phyloP scores from a whole-genome alignment of 2,888 invertebrate species.

The Harpalus rufipes region DNA sequence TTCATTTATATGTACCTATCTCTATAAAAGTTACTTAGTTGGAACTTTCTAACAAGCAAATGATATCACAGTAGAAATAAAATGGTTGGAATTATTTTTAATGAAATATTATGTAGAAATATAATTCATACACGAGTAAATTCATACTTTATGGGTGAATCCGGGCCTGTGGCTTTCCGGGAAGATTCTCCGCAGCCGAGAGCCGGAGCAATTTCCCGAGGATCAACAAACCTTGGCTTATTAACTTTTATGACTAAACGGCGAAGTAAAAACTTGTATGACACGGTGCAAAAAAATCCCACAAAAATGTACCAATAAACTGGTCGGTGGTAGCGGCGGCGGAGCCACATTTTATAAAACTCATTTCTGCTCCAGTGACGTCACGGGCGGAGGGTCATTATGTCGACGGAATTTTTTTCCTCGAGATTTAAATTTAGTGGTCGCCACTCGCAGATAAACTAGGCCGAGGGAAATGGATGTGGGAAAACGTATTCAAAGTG shows the following conservation, averaged over 20 bases:
- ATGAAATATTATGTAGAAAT: conserved; percentile 32
- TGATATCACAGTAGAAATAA: no score
- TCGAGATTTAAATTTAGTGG: conserved; percentile 60
- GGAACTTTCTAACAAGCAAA: conserved; percentile 13
- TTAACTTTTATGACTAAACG: conserved; percentile 74
- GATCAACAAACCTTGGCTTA: conserved; percentile 74
- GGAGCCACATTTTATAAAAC: conserved; percentile 67
- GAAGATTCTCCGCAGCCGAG: conserved; percentile 36
- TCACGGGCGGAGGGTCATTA: conserved; percentile 33
- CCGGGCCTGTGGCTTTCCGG: conserved; percentile 11
- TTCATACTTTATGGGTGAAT: conserved; percentile 30
- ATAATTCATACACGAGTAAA: conserved; percentile 42
- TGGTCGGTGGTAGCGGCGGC: conserved; percentile 22
- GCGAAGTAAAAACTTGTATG: conserved; percentile 70
- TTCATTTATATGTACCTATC: neutral
- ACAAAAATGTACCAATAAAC: conserved; percentile 68
- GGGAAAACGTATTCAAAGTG: conserved; percentile 7
- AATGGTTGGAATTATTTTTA: conserved; percentile 39
- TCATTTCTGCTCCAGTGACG: conserved; percentile 62
- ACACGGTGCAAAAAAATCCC: conserved; percentile 68
- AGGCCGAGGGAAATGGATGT: conserved; percentile 16
- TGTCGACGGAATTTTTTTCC: conserved; percentile 49
- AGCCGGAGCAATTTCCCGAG: conserved; percentile 72
- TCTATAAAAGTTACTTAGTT: neutral
- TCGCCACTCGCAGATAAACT: conserved; percentile 40